These are phyloP conservation scores for Drosophila pullipes DNA, from an alignment of 2,888 invertebrate genomes.

Conservation along the genomic window DNA sequence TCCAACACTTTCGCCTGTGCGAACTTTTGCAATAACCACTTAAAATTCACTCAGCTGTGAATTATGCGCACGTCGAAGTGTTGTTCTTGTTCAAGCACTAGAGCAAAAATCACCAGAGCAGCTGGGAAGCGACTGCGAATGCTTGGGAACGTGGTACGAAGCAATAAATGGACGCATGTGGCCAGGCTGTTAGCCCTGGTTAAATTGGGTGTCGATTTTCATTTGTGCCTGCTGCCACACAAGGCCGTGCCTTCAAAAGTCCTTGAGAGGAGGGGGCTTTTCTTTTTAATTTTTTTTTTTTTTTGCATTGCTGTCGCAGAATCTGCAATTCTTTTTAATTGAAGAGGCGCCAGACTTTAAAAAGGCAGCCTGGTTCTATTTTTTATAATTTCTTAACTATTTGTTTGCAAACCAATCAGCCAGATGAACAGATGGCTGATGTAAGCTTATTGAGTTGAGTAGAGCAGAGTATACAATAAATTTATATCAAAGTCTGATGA, in stretches of 20 bases:
- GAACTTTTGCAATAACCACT: constrained; percentile 83
- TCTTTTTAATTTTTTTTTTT: neutral
- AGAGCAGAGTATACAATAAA: neutral
- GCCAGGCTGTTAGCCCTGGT: constrained; percentile 50
- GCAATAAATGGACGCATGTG: constrained; percentile 73
- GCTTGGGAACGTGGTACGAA: constrained; percentile 36
- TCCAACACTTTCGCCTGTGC: constrained; percentile 75
- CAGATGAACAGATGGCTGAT: neutral
- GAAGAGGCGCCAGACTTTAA: constrained; percentile 16
- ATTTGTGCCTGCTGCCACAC: constrained; percentile 46
- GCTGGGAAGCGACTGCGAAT: neutral
- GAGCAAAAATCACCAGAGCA: constrained; percentile 28
- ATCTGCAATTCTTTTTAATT: constrained; percentile 39
- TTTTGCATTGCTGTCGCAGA: neutral
- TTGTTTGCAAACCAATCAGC: neutral
- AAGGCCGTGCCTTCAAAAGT: constrained; percentile 4
- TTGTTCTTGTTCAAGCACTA: constrained; percentile 74
- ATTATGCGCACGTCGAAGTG: constrained; percentile 83
- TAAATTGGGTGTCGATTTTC: constrained; percentile 66
- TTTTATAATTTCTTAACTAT: neutral
- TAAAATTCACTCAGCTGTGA: constrained; percentile 84
- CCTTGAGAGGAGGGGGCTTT: constrained; percentile 6
- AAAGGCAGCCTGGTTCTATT: neutral
- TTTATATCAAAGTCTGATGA: neutral
- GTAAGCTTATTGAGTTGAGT: neutral